Evolutionary conservation across 1,140 invertebrate species (phyloP).

Genomic region (Octopus sinensis): DNA sequence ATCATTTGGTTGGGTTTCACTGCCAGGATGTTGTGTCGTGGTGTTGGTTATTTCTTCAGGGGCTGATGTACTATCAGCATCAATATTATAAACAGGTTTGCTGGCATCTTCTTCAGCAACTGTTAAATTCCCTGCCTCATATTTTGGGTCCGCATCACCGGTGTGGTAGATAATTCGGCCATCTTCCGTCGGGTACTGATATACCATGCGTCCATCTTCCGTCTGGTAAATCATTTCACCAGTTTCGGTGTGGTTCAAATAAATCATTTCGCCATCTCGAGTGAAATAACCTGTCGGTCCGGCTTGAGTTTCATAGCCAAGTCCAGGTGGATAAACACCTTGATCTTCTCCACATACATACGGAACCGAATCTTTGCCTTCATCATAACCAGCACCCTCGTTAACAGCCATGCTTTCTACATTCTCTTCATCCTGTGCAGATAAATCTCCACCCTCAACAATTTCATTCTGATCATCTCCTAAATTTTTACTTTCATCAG

Average conservation of each 20-base stretch:
- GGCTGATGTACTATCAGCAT: not conserved
- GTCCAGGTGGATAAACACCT: not conserved
- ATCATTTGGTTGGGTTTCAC: too few relatives aligned
- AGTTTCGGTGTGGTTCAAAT: not conserved
- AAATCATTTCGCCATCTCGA: not conserved
- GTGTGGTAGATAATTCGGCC: not conserved
- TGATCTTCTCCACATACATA: constrained; percentile 6
- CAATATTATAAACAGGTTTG: not conserved
- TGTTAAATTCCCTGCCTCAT: not conserved
- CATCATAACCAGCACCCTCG: not conserved
- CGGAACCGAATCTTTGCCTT: not conserved
- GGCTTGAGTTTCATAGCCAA: not conserved
- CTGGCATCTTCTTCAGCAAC: not conserved
- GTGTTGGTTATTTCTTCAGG: too few relatives aligned
- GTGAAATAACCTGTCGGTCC: not conserved
- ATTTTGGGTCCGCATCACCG: not conserved
- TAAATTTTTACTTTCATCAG: constrained; percentile 2
- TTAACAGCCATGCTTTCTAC: constrained; percentile 19
- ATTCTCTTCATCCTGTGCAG: constrained; percentile 14
- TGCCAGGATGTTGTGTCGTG: too few relatives aligned
- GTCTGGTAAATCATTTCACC: constrained; percentile 5
- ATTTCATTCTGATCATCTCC: constrained; percentile 7
- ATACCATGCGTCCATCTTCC: not conserved
- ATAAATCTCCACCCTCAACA: not conserved
- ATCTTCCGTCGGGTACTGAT: not conserved